Conservation (phyloP, 1,140 invertebrate species). For the Drosophila truncata region DNA sequence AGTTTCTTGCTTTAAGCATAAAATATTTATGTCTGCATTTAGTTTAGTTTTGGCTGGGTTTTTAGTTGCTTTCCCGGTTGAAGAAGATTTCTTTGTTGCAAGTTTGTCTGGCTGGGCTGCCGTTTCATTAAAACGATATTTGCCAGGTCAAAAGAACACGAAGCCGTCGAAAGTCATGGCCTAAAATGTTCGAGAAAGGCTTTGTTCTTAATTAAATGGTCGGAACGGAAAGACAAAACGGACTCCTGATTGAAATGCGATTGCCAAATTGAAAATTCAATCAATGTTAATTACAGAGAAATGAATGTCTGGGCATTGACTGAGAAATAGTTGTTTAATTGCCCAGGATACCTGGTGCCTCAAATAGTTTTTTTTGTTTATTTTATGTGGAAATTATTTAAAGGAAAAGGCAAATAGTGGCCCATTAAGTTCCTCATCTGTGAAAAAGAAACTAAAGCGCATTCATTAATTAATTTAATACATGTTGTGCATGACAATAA, state of each 20-base stretch:
- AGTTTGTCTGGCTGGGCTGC: constrained; percentile 64
- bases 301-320: neutral
- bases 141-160: constrained; percentile 38
- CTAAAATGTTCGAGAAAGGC: constrained; percentile 23
- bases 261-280: constrained; percentile 26
- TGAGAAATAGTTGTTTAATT: constrained; percentile 17
- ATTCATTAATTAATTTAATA: neutral
- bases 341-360: neutral
- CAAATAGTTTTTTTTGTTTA: neutral
- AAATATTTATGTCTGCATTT: constrained; percentile 83
- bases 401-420: neutral
- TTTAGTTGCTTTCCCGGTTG: constrained; percentile 70
- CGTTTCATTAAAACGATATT: constrained; percentile 75
- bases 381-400: neutral
- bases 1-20: constrained; percentile 82
- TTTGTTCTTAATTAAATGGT: constrained; percentile 45
- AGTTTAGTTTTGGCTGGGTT: constrained; percentile 75
- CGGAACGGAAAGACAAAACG: constrained; percentile 10
- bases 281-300: constrained; percentile 35
- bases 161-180: constrained; percentile 33
- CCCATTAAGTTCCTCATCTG: neutral
- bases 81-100: constrained; percentile 61
- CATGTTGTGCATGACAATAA: neutral
- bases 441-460: neutral
- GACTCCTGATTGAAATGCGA: constrained; percentile 9